phyloP scores from a whole-genome alignment of 2,888 invertebrate genomes.

The Nymphalis urticae region DNA sequence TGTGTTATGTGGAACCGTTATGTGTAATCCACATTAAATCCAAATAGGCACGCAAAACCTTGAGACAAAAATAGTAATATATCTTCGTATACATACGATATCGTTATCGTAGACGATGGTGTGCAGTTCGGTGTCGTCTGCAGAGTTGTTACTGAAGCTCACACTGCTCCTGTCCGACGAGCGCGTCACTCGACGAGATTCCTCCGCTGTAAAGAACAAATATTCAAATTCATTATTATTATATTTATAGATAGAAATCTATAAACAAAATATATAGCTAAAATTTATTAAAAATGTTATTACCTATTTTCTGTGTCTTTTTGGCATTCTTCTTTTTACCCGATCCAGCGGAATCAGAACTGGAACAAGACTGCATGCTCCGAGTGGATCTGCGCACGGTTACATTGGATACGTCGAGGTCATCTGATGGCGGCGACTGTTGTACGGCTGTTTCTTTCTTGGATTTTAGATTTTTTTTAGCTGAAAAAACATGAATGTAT shows the following conservation, averaged over 20 bases:
- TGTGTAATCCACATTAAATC: too few species aligned
- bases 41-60: too few species aligned
- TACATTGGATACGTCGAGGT: conserved; percentile 61
- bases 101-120: conserved; percentile 74
- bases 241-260: not conserved
- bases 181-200: conserved; percentile 44
- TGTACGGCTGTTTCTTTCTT: conserved; percentile 22
- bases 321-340: conserved; percentile 42
- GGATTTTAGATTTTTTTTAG: conserved; percentile 31
- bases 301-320: conserved; percentile 38
- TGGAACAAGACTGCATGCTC: conserved; percentile 51
- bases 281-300: not conserved
- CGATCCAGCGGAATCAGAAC: conserved; percentile 51
- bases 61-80: too few species aligned
- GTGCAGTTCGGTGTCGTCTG: conserved; percentile 69
- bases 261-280: not conserved
- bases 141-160: conserved; percentile 55
- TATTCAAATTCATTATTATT: not conserved
- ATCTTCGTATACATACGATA: conserved; percentile 48
- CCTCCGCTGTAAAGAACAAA: conserved; percentile 9
- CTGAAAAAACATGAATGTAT: conserved; percentile 22
- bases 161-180: conserved; percentile 52
- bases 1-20: too few species aligned
- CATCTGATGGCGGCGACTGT: conserved; percentile 46
- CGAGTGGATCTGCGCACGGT: conserved; percentile 56